phyloP scores from a whole-genome alignment of 1,140 invertebrate genomes.

The Solenopsis fugax region DNA sequence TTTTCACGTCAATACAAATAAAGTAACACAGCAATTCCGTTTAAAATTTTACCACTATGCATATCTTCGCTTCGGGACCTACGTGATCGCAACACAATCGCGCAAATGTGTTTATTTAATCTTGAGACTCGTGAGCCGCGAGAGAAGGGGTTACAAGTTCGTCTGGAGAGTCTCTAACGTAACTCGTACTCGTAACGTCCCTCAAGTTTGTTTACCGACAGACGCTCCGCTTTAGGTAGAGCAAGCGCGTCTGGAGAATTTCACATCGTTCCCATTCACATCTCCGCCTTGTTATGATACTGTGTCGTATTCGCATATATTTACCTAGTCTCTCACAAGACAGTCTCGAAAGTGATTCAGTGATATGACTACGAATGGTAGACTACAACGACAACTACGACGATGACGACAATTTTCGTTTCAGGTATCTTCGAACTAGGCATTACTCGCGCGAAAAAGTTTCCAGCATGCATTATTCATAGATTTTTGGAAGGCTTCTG shows the following conservation, averaged over 20 bases:
- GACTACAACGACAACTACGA: not conserved
- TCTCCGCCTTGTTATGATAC: constrained; percentile 62
- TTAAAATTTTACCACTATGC: constrained; percentile 11
- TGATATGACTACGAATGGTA: constrained; percentile 16
- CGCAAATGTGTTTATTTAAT: constrained; percentile 60
- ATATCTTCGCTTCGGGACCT: constrained; percentile 28
- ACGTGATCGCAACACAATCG: constrained; percentile 53
- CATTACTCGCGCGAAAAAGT: constrained; percentile 57
- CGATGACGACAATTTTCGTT: constrained; percentile 41
- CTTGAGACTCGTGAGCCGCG: constrained; percentile 45
- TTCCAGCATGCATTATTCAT: constrained; percentile 72
- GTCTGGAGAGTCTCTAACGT: constrained; percentile 29
- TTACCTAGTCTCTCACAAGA: constrained; percentile 5
- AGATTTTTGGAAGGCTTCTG: constrained; percentile 27
- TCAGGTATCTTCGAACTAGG: constrained; percentile 70
- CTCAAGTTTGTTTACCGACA: constrained; percentile 68
- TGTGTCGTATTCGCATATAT: constrained; percentile 43
- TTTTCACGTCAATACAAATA: not conserved
- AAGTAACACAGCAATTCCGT: not conserved
- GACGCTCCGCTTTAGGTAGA: constrained; percentile 42
- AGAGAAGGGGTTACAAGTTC: constrained; percentile 60
- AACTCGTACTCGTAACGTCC: not conserved
- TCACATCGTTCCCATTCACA: constrained; percentile 52
- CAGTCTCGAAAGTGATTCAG: constrained; percentile 57
- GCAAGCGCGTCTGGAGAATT: constrained; percentile 60